Evolutionary conservation across 2,888 invertebrate species (phyloP), one percentile per base, ranked within the genome.

Genomic region (Cephus spinipes): DNA sequence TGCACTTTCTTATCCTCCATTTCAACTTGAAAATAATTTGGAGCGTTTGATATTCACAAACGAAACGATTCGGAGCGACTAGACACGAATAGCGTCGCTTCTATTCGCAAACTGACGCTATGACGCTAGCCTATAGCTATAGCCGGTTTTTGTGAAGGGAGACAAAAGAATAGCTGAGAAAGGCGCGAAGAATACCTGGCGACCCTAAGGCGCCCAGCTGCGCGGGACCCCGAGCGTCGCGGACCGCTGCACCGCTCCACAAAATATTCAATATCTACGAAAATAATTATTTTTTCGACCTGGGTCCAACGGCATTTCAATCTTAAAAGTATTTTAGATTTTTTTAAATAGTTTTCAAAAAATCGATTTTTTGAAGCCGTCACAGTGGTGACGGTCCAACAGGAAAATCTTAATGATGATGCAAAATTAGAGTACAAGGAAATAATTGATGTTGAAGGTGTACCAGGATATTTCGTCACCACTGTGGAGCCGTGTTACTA

Each of bases 211-310:
- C 34, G 34, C 34, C 34, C 34, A 34, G 11, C 11, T 34, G 34
- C 34, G 34, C 34, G 34, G 34, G 34, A 34, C 34, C 34, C 34
- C 11, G 34, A 34, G 34, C 34, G 71, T 78, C 74, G 68, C 73
- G 69, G 74, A 77, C 35, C 77, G 75, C 75, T 75, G 78, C 78
- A 75, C 75, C 78, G 69, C 78, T 78, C 75, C 73, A 76, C 75
- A 78, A 78, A 78, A 75, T 78, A 78, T 78, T 78, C 33, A 75
- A 78, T 78, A 75, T 78, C 73, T 76, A 34, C 76, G 76, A 78
- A 78, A 78, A 78, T 78, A 78, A 78, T 75, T 73, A 78, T 78
- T 76, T 75, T 79, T 76, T 73, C 40, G 71, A 76, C 77, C 75
- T 78, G 77, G 75, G 71, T 31, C 75, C 55, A 78, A 78, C 75